These are phyloP conservation scores for Ataeniobius toweri DNA, from an alignment of 2,797 vertebrate genomes.

Conservation along the genomic window DNA sequence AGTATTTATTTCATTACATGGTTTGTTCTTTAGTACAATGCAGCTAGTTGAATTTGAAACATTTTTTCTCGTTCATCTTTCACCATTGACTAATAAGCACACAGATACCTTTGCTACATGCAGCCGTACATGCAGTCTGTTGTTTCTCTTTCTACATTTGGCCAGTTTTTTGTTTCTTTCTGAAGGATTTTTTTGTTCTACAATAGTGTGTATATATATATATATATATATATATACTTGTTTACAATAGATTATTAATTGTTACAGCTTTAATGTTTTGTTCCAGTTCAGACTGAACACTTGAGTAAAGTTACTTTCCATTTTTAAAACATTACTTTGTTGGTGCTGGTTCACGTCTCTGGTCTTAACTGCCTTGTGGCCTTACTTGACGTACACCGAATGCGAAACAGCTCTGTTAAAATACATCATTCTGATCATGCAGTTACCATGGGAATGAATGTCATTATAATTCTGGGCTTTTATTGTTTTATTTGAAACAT, in stretches of 20 bases:
- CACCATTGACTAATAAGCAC: slow-evolving; percentile 43
- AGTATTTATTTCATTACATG: slow-evolving; percentile 40
- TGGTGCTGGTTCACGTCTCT: slow-evolving; percentile 10
- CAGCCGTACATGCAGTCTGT: slow-evolving; percentile 51
- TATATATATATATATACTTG: slow-evolving; percentile 33
- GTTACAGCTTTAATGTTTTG: slow-evolving; percentile 63
- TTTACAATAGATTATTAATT: slow-evolving; percentile 67
- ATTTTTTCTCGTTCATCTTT: slow-evolving; percentile 16
- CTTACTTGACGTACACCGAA: background rate
- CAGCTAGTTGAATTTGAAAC: slow-evolving; percentile 30
- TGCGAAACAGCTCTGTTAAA: background rate
- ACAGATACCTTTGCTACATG: slow-evolving; percentile 73
- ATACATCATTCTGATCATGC: background rate
- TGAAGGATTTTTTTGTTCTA: slow-evolving; percentile 67
- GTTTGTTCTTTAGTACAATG: background rate
- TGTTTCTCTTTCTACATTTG: slow-evolving; percentile 56
- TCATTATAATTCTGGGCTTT: background rate
- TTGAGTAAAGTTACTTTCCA: slow-evolving; percentile 61
- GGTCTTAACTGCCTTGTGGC: background rate
- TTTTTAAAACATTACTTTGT: slow-evolving; percentile 22
- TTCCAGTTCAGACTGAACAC: slow-evolving; percentile 48
- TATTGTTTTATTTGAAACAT: background rate
- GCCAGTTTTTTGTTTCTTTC: slow-evolving; percentile 59
- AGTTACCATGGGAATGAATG: background rate
- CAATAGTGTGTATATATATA: background rate